Conservation (phyloP, 2,797 vertebrate species). For the Tympanoctomys barrerae region DNA sequence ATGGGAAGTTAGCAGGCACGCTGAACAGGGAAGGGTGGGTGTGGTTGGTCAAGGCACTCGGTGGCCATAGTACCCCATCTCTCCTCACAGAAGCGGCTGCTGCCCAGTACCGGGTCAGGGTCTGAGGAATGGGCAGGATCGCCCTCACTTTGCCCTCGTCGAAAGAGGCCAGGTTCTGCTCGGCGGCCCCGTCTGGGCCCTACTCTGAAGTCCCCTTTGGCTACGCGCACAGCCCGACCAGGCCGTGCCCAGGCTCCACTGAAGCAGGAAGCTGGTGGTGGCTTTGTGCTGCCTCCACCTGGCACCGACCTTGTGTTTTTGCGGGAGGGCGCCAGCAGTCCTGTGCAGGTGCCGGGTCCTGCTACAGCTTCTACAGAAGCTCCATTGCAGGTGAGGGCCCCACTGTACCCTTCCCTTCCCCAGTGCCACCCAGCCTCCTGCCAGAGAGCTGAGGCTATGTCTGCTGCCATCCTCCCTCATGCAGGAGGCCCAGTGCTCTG, state of each 20-base stretch:
- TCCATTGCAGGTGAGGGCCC: conserved; percentile 73
- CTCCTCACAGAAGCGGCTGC: conserved; percentile 84
- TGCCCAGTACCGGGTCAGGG: conserved; percentile 80
- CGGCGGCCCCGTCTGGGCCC: background rate
- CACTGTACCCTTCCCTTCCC: background rate
- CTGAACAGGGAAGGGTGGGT: conserved; percentile 19
- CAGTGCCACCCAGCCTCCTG: background rate
- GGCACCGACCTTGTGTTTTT: conserved; percentile 82
- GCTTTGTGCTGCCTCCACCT: conserved; percentile 77
- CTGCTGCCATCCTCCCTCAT: conserved; percentile 61
- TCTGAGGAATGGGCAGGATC: conserved; percentile 73
- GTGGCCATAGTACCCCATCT: conserved; percentile 23
- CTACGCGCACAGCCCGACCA: background rate
- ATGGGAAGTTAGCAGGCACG: background rate
- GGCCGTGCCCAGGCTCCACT: conserved; percentile 21
- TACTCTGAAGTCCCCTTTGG: conserved; percentile 38
- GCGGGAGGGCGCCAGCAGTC: conserved; percentile 77
- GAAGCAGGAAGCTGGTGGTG: conserved; percentile 64
- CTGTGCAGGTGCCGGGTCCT: conserved; percentile 76
- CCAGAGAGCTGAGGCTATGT: conserved; percentile 59
- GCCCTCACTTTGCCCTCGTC: conserved; percentile 53
- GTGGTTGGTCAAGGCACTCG: background rate
- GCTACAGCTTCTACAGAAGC: conserved; percentile 50
- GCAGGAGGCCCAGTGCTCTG: conserved; percentile 73
- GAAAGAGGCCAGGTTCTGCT: conserved; percentile 65